These are phyloP conservation scores for Lasioglossum vierecki DNA, from an alignment of 2,888 invertebrate genomes.

Conservation along the genomic window DNA sequence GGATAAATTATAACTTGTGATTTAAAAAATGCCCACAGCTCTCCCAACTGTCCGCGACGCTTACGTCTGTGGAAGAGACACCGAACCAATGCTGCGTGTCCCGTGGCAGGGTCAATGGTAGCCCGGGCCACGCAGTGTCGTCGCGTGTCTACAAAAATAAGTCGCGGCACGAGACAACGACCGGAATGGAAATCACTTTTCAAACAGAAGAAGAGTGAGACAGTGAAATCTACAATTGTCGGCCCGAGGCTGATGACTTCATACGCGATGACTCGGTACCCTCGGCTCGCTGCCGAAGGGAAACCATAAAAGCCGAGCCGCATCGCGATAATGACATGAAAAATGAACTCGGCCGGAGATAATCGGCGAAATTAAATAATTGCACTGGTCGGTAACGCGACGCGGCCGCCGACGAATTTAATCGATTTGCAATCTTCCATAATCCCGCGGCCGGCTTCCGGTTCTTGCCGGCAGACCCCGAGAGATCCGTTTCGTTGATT, in stretches of 20 bases:
- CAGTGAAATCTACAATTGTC: background rate
- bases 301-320: conserved; percentile 58
- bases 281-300: conserved; percentile 22
- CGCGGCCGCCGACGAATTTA: conserved; percentile 49
- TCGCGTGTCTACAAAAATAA: conserved; percentile 31
- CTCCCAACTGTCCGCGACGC: too few species aligned
- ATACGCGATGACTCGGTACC: conserved; percentile 48
- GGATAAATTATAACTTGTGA: too few species aligned
- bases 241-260: conserved; percentile 59
- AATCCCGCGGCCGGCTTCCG: conserved; percentile 61
- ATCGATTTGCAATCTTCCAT: conserved; percentile 65
- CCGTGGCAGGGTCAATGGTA: background rate
- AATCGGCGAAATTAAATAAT: conserved; percentile 68
- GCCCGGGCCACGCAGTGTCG: background rate
- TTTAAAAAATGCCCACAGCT: too few species aligned
- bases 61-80: background rate
- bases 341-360: conserved; percentile 64
- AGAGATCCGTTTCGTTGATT: conserved; percentile 63
- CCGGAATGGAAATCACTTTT: conserved; percentile 56
- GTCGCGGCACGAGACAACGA: conserved; percentile 31
- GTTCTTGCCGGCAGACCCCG: conserved; percentile 35
- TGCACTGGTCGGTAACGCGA: conserved; percentile 39
- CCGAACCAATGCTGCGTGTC: background rate
- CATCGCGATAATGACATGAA: conserved; percentile 68
- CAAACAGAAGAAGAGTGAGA: conserved; percentile 6